phyloP scores from a whole-genome alignment of 2,888 invertebrate genomes.

The Chrysomela aeneicollis region DNA sequence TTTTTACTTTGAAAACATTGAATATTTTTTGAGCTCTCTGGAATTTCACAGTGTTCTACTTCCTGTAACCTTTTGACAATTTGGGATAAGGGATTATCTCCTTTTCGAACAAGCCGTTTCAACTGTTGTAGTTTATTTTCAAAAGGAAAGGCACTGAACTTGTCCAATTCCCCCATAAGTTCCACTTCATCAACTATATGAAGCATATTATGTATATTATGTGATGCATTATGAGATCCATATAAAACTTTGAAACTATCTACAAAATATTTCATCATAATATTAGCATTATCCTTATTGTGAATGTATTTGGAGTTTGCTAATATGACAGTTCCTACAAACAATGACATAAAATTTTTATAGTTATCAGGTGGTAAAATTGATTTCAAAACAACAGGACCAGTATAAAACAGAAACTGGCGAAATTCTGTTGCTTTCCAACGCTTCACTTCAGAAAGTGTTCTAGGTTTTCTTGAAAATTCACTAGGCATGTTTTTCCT shows the following conservation, averaged over 20 bases:
- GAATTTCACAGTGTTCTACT: constrained; percentile 17
- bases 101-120: constrained; percentile 31
- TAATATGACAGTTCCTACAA: constrained; percentile 40
- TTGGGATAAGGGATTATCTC: constrained; percentile 24
- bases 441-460: constrained; percentile 10
- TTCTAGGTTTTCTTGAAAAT: constrained; percentile 41
- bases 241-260: constrained; percentile 35
- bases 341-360: constrained; percentile 40
- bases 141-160: constrained; percentile 28
- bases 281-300: constrained; percentile 21
- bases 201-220: constrained; percentile 43
- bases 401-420: constrained; percentile 22
- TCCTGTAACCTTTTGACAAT: constrained; percentile 21
- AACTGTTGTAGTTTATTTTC: constrained; percentile 40
- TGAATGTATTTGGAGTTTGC: constrained; percentile 21
- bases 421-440: constrained; percentile 21
- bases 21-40: constrained; percentile 10
- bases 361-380: constrained; percentile 24
- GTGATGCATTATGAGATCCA: constrained; percentile 36
- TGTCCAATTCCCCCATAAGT: constrained; percentile 38
- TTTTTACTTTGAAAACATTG: constrained; percentile 11
- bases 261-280: constrained; percentile 39
- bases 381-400: constrained; percentile 22
- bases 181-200: constrained; percentile 39
- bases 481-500: constrained; percentile 30